Base-by-base conservation (phyloP, 2,888 invertebrate species). In the Drosophila acutilabella region DNA sequence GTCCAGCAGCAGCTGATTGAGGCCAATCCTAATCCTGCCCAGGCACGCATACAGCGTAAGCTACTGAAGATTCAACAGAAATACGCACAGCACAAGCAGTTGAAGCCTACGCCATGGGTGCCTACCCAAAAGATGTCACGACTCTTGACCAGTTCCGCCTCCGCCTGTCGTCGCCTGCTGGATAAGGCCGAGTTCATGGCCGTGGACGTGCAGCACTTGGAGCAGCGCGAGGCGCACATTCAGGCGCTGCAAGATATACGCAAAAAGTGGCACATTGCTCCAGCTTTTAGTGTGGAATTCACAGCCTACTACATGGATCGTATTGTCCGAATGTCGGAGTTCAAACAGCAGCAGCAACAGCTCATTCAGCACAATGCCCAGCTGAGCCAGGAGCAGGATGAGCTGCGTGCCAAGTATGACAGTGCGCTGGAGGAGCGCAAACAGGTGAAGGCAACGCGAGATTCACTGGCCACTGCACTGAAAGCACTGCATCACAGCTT, bases 111-210 rank as follows among this genome's bases (percentile, higher is more conserved):
- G 20, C 97, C 98, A 0, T 98, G 98, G 98, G 98, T 98, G 45
- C 98, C 98, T 0, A 97, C 98, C 0, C 98, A 98, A 92, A 98
- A 98, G 93, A 97, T 98, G 96, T 97, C 98, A 0, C 94, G 98
- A 6, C 93, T 98, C 83, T 92, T 99, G 59, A 97, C 97, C 40
- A 98, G 98, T 10, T 97, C 97, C 75, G 97, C 98, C 0, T 96
- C 97, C 0, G 97, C 97, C 0, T 96, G 97, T 92, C 94, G 96
- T 13, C 95, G 96, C 78, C 94, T 98, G 61, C 93, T 96, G 68
- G 94, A 94, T 74, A 98, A 98, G 92, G 97, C 98, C 0, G 96
- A 96, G 89, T 94, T 98, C 40, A 97, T 98, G 96, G 98, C 98
- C 2, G 95, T 98, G 0, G 96, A 98, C 91, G 96, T 96, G 0